Evolutionary conservation across 2,888 invertebrate species (phyloP).

Genomic region (Liposcelis brunnea): DNA sequence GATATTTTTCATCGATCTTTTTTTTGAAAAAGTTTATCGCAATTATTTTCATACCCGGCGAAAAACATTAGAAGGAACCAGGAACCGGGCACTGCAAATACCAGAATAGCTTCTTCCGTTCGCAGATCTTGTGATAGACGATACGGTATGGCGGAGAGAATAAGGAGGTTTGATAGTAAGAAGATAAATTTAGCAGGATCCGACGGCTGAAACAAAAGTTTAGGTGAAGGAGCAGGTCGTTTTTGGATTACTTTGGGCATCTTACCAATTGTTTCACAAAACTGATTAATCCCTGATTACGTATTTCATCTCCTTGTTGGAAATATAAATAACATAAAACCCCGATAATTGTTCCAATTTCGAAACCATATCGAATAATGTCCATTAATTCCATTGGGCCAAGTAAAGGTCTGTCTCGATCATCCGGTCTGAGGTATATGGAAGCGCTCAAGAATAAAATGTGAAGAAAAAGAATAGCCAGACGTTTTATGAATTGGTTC

Average conservation of each 20-base stretch:
- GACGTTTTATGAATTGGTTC: slow-evolving; percentile 84
- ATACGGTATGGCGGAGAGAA: slow-evolving; percentile 78
- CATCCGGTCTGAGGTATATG: slow-evolving; percentile 74
- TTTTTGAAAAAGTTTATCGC: neutral
- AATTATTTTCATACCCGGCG: slow-evolving; percentile 73
- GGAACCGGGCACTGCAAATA: slow-evolving; percentile 84
- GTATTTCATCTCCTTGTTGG: slow-evolving; percentile 87
- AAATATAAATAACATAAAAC: slow-evolving; percentile 76
- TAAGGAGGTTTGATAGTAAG: slow-evolving; percentile 73
- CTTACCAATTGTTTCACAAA: slow-evolving; percentile 83
- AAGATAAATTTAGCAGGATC: slow-evolving; percentile 93
- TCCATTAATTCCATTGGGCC: slow-evolving; percentile 31
- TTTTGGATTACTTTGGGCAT: neutral
- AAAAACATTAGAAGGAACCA: slow-evolving; percentile 99
- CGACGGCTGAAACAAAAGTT: slow-evolving; percentile 50
- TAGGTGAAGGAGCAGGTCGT: neutral
- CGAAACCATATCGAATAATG: slow-evolving; percentile 51
- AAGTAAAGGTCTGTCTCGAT: slow-evolving; percentile 36
- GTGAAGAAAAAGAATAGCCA: slow-evolving; percentile 75
- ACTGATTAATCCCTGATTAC: slow-evolving; percentile 78
- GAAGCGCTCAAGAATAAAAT: slow-evolving; percentile 74
- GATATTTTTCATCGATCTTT: neutral
- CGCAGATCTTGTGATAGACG: slow-evolving; percentile 54
- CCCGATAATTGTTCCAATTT: slow-evolving; percentile 68
- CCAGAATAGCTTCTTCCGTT: slow-evolving; percentile 79